Base-by-base conservation (phyloP, 2,797 vertebrate genomes). In the Chelon labrosus region DNA sequence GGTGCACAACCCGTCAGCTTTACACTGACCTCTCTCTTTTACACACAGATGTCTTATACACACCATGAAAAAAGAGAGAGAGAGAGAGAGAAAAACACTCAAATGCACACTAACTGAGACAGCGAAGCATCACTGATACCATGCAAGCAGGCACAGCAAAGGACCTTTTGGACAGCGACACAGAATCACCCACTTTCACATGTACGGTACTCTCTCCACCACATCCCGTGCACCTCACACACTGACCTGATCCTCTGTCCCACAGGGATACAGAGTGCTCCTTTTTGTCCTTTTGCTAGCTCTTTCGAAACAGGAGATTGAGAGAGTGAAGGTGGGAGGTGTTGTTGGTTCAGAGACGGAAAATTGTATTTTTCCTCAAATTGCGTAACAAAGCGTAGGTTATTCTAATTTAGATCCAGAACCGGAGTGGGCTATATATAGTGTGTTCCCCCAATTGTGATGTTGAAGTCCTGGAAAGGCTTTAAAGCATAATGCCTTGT, bases 221-320 rank as follows among this genome's bases (percentile, higher is more conserved):
- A 31, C 31, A 31, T 31, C 4, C 31, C 31, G 4, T 31, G 31
- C 31, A 31, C 31, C 31, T 51, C 4, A 58, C 62, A 52, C 76
- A 57, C 9, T 73, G 73, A 73, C 70, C 79, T 47, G 20, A 73
- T 79, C 65, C 41, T 42, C 14, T 5, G n/a, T 73, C 81, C 79
- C 65, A 16, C 10, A 25, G 78, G 78, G 77, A 58, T 16, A 65
- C 52, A 3, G 20, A 80, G 61, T 82, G 70, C 72, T 85, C 70
- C 76, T 88, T 86, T 90, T 90, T 85, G 73, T 85, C 80, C 22
- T 92, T 86, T 84, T 44, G 47, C 84, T 67, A 78, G 74, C 69
- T 79, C 62, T 82, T 57, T 73, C 85, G 72, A 73, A 65, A 62
- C 16, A 53, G 56, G 20, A 63, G 38, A 27, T 9, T 14, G 56